Evolutionary conservation across 2,113 vertebrate species (phyloP), one percentile per base, ranked within the genome.

Genomic region (Polypterus senegalus): DNA sequence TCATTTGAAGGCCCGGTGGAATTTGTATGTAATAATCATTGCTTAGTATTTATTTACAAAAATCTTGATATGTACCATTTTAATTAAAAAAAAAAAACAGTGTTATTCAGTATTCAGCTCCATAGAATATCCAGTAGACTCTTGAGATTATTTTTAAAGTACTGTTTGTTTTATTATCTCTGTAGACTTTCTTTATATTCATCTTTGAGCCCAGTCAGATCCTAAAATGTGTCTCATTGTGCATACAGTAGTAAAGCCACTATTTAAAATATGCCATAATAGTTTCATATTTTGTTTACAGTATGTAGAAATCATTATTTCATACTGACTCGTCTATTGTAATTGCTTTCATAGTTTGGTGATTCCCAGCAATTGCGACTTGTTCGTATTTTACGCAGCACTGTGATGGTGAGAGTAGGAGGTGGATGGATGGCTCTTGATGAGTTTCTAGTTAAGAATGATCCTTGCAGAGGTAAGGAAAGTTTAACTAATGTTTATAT

Each of bases 351-450:
- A 1, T 84, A 99, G 96, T 99, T 99, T 1, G 96, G 96, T 0
- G 96, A 99, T 72, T 99, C 96, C 7, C 96, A 99, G 89, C 95
- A 98, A 88, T 81, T 98, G 77, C 96, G 96, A 67, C 86, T 99
- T 84, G 96, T 97, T 62, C 86, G 96, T 58, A 99, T 99, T 66
- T 78, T 99, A 78, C 89, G 96, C 66, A 99, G 96, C 76, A 98
- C 96, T 0, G 96, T 99, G 67, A 98, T 99, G 96, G 96, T 99
- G 56, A 86, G 96, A 0, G 96, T 99, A 1, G 96, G 95, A 0
- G 96, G 96, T 8, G 96, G 96, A 0, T 99, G 96, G 96, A 99
- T 99, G 96, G 96, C 96, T 48, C 86, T 99, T 73, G 96, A 99
- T 48, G 96, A 99, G 63, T 99, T 99, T 27, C 70, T 99, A 2